A percentile compares a stretch with the other conserved stretches of the same genome.
Evolutionary conservation across 2,888 invertebrate genomes (phyloP).

Genomic region (Papilio elwesi): DNA sequence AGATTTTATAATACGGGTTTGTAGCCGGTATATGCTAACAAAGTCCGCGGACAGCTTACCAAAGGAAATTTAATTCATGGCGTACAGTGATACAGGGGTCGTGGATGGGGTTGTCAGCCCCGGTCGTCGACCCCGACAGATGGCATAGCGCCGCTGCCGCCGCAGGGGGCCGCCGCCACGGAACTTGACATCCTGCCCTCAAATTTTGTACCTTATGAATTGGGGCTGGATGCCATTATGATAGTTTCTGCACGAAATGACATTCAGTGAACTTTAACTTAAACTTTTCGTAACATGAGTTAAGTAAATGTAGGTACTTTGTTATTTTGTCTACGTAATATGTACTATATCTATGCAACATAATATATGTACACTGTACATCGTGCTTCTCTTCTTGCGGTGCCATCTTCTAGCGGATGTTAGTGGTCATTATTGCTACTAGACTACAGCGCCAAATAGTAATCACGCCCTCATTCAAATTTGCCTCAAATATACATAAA

Average conservation of each 20-base stretch:
- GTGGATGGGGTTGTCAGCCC: slow-evolving; percentile 61
- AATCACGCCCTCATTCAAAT: no score
- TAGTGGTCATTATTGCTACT: no score
- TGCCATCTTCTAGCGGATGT: no score
- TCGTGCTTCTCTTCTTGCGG: no score
- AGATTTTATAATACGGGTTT: slow-evolving; percentile 16
- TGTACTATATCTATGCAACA: no score
- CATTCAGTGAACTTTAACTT: background rate
- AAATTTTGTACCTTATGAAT: slow-evolving; percentile 19
- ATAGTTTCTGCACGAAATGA: background rate
- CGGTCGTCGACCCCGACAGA: slow-evolving; percentile 72
- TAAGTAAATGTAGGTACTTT: no score
- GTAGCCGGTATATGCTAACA: slow-evolving; percentile 18
- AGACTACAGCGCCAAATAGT: no score
- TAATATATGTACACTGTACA: no score
- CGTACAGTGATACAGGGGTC: slow-evolving; percentile 52
- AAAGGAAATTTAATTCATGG: slow-evolving; percentile 49
- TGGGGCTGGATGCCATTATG: background rate
- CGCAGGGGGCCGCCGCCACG: slow-evolving; percentile 21
- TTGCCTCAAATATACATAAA: no score
- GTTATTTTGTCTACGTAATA: no score
- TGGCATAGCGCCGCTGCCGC: slow-evolving; percentile 47
- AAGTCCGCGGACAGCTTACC: slow-evolving; percentile 42
- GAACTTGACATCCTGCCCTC: slow-evolving; percentile 9
- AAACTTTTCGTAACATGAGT: background rate